Base-by-base conservation (phyloP, 2,797 vertebrate species). In the Hyperoplus immaculatus region DNA sequence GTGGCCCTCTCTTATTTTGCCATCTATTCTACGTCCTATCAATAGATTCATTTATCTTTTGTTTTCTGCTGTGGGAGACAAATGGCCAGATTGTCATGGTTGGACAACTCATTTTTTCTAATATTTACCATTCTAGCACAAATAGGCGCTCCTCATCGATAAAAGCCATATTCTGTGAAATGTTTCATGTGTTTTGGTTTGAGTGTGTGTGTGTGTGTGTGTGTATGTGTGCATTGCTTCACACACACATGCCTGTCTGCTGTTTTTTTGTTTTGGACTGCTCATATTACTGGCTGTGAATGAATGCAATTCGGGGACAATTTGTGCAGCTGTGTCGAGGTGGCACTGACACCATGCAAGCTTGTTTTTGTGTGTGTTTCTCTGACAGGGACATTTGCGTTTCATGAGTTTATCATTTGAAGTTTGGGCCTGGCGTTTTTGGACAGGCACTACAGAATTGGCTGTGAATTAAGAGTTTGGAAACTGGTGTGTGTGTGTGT, bases 101-200 rank as follows among this genome's bases (percentile, higher is more conserved):
- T 80, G 68, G 75, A 88, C 69, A 86, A 69, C 77, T 72, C 61
- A 85, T 88, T 86, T 84, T 78, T 78, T 84, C 65, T 70, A 56
- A 75, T 88, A 86, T 83, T 82, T 86, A 80, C 85, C 59, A 66
- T 71, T 83, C 43, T 39, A 80, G 62, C 56, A 46, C 82, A 75
- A 59, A 71, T 42, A 69, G 53, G 47, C 73, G 41, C 54, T 60
- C 55, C 53, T 57, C 65, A 21, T 67, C 56, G 46, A 82, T 82
- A 58, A 75, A 70, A 78, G 65, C 62, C 69, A 64, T 73, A 81
- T 64, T 61, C 56, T 81, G 64, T 75, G 29, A 83, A 86, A 83
- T 69, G 72, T 43, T 66, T 58, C 59, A 71, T 80, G 71, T 69
- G 69, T 83, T 80, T 69, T 43, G 45, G 59, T 79, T 8, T 56